Percentiles rank a stretch among this genome's conserved stretches.
Evolutionary conservation across 2,113 vertebrate species (phyloP).

Genomic region (Pseudolaguvia tuberculata): DNA sequence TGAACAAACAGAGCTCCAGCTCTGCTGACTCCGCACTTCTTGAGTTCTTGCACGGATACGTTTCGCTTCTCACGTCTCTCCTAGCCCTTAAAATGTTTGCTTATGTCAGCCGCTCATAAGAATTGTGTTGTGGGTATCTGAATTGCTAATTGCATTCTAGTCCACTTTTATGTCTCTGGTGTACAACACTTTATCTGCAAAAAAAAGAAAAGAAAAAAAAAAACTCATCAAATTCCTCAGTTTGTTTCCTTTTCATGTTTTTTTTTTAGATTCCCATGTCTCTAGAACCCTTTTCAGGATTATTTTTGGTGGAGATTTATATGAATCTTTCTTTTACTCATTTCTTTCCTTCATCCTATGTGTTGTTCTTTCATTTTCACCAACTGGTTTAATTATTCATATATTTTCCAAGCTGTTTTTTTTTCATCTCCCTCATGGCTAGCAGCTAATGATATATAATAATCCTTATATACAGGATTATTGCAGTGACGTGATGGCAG

Average conservation of each 20-base stretch:
- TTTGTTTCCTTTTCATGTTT: slow-evolving; percentile 10
- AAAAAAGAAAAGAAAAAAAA: slow-evolving; percentile 11
- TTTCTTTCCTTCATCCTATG: background rate
- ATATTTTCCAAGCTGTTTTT: background rate
- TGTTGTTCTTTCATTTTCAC: slow-evolving; percentile 14
- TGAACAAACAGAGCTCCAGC: background rate
- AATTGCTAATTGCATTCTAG: slow-evolving; percentile 53
- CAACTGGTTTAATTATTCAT: background rate
- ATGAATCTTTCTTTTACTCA: background rate
- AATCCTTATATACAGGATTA: slow-evolving; percentile 46
- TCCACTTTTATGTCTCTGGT: slow-evolving; percentile 43
- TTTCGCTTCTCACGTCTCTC: slow-evolving; percentile 18
- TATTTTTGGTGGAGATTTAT: no score
- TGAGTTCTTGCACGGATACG: background rate
- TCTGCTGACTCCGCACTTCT: slow-evolving; percentile 11
- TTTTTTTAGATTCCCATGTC: slow-evolving; percentile 8
- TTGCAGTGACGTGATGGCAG: slow-evolving; percentile 40
- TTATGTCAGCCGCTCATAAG: slow-evolving; percentile 45
- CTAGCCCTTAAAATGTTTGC: slow-evolving; percentile 25
- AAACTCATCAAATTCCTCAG: slow-evolving; percentile 19
- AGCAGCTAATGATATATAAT: slow-evolving; percentile 24
- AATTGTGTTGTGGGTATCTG: slow-evolving; percentile 34
- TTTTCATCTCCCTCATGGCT: background rate
- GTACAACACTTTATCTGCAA: slow-evolving; percentile 43
- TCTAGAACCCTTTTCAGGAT: slow-evolving; percentile 37